phyloP scores from a whole-genome alignment of 2,797 vertebrate species.

The Monodelphis domestica region DNA sequence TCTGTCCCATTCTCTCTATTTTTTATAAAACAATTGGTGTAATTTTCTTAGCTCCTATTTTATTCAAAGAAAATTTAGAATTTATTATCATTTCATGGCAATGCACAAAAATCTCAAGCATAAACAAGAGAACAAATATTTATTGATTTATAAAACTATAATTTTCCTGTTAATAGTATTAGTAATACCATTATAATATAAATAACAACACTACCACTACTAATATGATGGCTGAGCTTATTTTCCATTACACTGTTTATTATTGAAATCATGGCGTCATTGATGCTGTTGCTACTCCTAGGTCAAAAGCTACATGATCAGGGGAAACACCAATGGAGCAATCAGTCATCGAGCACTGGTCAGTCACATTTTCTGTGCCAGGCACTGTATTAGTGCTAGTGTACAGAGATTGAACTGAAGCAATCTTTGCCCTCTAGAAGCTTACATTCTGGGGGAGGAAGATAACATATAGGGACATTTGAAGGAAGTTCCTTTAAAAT shows the following conservation, averaged over 20 bases:
- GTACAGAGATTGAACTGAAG: too few species aligned
- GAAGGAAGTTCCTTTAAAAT: too few species aligned
- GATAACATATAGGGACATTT: too few species aligned
- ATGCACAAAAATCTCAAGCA: not conserved
- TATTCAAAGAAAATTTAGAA: not conserved
- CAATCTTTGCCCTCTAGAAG: too few species aligned
- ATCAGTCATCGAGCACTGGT: too few species aligned
- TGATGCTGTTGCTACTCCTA: not conserved
- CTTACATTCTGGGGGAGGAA: too few species aligned
- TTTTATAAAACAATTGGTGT: not conserved
- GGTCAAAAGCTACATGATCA: too few species aligned
- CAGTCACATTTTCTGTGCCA: too few species aligned
- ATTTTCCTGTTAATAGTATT: not conserved
- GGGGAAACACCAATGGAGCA: too few species aligned
- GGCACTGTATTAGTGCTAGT: too few species aligned
- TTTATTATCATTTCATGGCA: not conserved
- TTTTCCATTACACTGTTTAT: not conserved
- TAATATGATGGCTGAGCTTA: not conserved
- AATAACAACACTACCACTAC: not conserved
- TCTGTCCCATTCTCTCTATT: not conserved
- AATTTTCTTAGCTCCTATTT: not conserved
- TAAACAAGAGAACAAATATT: not conserved
- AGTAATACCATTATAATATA: not conserved
- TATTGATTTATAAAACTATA: not conserved
- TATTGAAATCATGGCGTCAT: not conserved